Evolutionary conservation across 2,797 vertebrate species (phyloP).

Genomic region (Glossophaga mutica): DNA sequence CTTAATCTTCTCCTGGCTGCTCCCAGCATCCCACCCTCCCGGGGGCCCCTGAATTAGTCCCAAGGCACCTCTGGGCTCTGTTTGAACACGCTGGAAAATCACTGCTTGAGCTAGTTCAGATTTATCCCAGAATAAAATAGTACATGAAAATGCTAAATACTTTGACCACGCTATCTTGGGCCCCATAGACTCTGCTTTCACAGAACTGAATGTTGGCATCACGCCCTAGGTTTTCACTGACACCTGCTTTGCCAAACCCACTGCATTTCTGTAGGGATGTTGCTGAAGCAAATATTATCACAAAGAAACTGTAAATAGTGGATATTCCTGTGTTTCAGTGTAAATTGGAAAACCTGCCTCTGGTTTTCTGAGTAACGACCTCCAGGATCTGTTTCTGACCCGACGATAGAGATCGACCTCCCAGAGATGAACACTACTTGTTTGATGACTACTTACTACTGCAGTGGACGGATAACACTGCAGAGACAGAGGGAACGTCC

Average conservation of each 20-base stretch:
- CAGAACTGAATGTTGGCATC: background rate
- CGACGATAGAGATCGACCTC: background rate
- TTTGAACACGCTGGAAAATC: background rate
- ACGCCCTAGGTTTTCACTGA: conserved; percentile 25
- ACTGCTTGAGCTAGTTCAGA: background rate
- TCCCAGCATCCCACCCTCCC: background rate
- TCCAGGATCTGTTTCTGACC: background rate
- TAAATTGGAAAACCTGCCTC: background rate
- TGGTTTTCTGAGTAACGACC: background rate
- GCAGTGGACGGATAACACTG: background rate
- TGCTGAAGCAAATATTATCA: background rate
- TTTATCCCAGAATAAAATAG: background rate
- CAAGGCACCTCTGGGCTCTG: background rate
- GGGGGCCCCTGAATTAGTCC: background rate
- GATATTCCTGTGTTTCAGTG: background rate
- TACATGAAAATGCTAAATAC: background rate
- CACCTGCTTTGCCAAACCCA: background rate
- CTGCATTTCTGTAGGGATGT: background rate
- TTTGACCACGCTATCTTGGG: background rate
- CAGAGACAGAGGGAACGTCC: background rate
- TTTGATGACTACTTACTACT: background rate
- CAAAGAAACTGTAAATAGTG: background rate
- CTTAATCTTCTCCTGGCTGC: background rate
- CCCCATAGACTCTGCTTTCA: background rate
- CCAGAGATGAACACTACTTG: background rate